Evolutionary conservation across 2,888 invertebrate genomes (phyloP).

Genomic region (Drosophila neoperkinsi): DNA sequence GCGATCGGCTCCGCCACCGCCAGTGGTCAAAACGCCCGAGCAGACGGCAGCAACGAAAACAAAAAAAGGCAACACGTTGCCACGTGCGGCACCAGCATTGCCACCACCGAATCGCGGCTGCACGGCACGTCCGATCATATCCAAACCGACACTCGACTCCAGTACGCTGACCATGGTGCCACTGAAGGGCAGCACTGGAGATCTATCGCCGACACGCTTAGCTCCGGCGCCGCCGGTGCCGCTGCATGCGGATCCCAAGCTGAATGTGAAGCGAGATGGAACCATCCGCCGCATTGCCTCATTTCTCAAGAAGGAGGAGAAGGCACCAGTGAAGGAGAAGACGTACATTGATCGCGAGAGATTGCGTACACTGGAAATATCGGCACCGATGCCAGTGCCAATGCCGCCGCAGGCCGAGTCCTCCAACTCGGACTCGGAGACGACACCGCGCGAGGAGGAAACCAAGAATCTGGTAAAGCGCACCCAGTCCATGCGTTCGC

Average conservation of each 20-base stretch:
- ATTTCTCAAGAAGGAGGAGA: slow-evolving; percentile 89
- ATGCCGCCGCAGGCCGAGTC: slow-evolving; percentile 85
- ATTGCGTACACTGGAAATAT: slow-evolving; percentile 92
- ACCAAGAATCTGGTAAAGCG: slow-evolving; percentile 87
- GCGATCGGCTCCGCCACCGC: slow-evolving; percentile 88
- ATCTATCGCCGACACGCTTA: slow-evolving; percentile 86
- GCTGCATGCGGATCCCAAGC: slow-evolving; percentile 82
- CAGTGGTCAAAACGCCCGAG: slow-evolving; percentile 85
- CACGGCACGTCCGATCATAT: slow-evolving; percentile 90
- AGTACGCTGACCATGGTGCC: slow-evolving; percentile 87
- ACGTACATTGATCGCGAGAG: slow-evolving; percentile 90
- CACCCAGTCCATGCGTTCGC: slow-evolving; percentile 93
- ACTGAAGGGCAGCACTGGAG: slow-evolving; percentile 56
- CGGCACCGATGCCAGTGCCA: slow-evolving; percentile 89
- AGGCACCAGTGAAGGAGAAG: slow-evolving; percentile 88
- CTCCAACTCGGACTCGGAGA: slow-evolving; percentile 85
- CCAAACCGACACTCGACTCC: slow-evolving; percentile 92
- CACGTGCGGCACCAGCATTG: slow-evolving; percentile 86
- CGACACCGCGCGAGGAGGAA: slow-evolving; percentile 85
- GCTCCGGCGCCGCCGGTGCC: slow-evolving; percentile 87
- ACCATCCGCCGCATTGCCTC: slow-evolving; percentile 91
- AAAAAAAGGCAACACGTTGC: slow-evolving; percentile 61
- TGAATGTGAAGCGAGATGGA: slow-evolving; percentile 87
- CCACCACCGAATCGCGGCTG: slow-evolving; percentile 89
- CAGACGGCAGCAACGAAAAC: slow-evolving; percentile 52